phyloP scores from a whole-genome alignment of 2,113 vertebrate genomes.

The Tetrao urogallus region DNA sequence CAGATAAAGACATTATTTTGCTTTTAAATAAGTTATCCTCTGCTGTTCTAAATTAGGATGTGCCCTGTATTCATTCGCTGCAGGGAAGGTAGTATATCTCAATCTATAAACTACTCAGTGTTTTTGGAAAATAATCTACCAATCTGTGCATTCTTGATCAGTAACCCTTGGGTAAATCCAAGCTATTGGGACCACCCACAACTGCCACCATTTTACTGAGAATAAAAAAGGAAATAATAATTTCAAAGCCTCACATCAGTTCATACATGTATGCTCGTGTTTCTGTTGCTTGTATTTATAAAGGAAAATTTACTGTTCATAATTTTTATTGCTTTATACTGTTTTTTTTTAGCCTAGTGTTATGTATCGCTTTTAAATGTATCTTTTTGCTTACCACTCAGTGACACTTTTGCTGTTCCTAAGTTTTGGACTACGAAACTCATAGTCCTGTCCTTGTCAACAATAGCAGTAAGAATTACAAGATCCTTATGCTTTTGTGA shows the following conservation, averaged over 20 bases:
- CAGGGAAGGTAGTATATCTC: not conserved
- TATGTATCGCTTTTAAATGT: not conserved
- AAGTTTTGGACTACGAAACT: conserved; percentile 4
- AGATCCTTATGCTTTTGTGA: conserved; percentile 5
- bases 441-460: not conserved
- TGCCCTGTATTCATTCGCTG: not conserved
- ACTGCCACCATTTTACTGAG: not conserved
- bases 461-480: not conserved
- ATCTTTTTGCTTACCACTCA: not conserved
- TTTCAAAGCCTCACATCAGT: not conserved
- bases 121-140: not conserved
- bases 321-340: not conserved
- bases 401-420: conserved; percentile 15
- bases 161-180: not conserved
- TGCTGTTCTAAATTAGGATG: not conserved
- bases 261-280: not conserved
- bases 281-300: not conserved
- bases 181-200: not conserved
- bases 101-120: not conserved
- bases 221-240: not conserved
- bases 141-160: not conserved
- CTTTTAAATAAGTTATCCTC: conserved; percentile 25
- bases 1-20: not conserved
- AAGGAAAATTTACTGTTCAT: not conserved
- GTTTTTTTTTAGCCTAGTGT: not conserved